Percentiles rank a stretch among this genome's conserved stretches.
phyloP scores from a whole-genome alignment of 2,797 vertebrate genomes.

The Gymnothorax reevesii region DNA sequence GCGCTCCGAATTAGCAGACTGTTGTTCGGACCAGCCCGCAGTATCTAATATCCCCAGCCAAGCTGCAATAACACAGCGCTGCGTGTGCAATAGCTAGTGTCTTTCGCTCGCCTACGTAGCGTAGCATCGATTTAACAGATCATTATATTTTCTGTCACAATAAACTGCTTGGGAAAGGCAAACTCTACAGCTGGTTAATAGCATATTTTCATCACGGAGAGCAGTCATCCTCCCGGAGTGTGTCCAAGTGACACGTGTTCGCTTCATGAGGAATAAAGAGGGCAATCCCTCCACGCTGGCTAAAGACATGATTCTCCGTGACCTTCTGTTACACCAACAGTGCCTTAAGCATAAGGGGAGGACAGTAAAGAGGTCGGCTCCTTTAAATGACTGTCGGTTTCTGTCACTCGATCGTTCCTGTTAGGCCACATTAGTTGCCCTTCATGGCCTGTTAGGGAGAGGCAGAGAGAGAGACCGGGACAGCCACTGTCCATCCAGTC shows the following conservation, averaged over 20 bases:
- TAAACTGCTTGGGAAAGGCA: conserved; percentile 34
- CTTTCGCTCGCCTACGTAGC: not conserved
- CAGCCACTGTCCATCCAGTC: not conserved
- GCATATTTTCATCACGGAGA: not conserved
- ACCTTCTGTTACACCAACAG: not conserved
- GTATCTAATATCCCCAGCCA: conserved; percentile 62
- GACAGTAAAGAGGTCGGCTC: too few species aligned
- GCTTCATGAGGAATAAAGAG: not conserved
- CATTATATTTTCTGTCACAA: conserved; percentile 63
- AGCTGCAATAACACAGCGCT: conserved; percentile 64
- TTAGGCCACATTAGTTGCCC: not conserved
- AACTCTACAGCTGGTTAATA: conserved; percentile 6
- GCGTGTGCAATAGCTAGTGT: not conserved
- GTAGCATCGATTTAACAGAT: conserved; percentile 50
- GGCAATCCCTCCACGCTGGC: not conserved
- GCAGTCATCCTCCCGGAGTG: not conserved
- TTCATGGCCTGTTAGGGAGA: not conserved
- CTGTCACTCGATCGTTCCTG: not conserved
- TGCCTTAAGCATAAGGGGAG: not conserved
- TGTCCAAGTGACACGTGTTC: not conserved
- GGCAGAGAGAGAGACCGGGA: not conserved
- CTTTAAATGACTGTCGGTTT: not conserved
- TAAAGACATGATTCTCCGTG: not conserved
- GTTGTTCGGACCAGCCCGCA: conserved; percentile 42
- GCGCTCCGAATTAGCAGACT: not conserved